Conservation (phyloP, 1,140 invertebrate genomes). For the Listronotus bonariensis region DNA sequence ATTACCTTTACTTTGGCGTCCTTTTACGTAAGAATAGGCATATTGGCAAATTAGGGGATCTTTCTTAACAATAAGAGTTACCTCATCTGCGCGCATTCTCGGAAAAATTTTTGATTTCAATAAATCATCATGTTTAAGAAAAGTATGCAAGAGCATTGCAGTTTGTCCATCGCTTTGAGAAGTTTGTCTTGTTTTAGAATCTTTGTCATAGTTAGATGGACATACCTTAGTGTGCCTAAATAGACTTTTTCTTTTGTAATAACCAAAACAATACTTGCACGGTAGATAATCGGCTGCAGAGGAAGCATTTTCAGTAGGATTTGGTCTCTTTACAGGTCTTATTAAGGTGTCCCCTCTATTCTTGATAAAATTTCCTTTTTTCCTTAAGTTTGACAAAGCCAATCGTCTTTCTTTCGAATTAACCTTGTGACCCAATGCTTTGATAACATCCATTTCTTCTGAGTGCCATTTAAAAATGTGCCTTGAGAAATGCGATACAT, state of each 20-base stretch:
- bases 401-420: conserved; percentile 25
- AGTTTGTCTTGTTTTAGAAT: not conserved
- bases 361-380: conserved; percentile 30
- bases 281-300: conserved; percentile 22
- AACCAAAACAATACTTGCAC: conserved; percentile 34
- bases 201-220: conserved; percentile 25
- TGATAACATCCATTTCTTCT: conserved; percentile 13
- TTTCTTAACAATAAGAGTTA: conserved; percentile 3
- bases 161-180: not conserved
- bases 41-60: conserved; percentile 8
- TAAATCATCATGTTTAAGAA: not conserved
- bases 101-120: conserved; percentile 4
- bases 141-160: not conserved
- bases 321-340: conserved; percentile 29
- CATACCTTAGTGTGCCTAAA: conserved; percentile 32
- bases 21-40: conserved; percentile 4
- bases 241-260: conserved; percentile 27
- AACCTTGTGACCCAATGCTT: conserved; percentile 9
- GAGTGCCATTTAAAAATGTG: conserved; percentile 24
- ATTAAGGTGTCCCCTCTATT: conserved; percentile 17
- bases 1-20: conserved; percentile 3
- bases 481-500: conserved; percentile 32
- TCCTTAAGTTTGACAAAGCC: conserved; percentile 24
- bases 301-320: conserved; percentile 18
- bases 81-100: conserved; percentile 1